Conservation (phyloP, 2,113 vertebrate genomes). For the Tyto alba region DNA sequence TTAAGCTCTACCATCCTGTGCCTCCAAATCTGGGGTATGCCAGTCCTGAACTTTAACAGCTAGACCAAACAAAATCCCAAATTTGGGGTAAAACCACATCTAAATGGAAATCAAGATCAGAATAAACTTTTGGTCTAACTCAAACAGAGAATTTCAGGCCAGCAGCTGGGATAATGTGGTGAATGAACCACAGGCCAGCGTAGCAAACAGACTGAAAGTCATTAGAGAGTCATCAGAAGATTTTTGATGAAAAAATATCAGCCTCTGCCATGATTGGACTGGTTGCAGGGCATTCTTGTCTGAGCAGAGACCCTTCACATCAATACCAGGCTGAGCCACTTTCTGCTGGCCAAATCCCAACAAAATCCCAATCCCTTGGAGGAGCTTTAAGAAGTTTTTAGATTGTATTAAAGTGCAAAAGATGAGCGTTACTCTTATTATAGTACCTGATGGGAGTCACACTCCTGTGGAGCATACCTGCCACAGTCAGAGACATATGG, state of each 20-base stretch:
- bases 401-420: background rate
- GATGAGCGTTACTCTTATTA: background rate
- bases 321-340: background rate
- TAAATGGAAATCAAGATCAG: background rate
- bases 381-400: background rate
- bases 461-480: background rate
- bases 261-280: background rate
- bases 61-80: rapidly evolving
- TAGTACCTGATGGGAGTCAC: background rate
- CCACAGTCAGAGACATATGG: background rate
- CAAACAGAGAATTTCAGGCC: background rate
- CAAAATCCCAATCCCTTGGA: background rate
- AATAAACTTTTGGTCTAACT: background rate
- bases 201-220: background rate
- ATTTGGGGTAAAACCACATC: background rate
- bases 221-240: background rate
- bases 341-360: background rate
- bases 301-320: background rate
- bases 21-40: background rate
- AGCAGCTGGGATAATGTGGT: background rate
- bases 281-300: background rate
- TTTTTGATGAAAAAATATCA: background rate
- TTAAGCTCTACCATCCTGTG: background rate
- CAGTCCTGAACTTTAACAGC: background rate
- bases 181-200: background rate